Percentiles rank a stretch among this genome's conserved stretches.
These are phyloP conservation scores for Hippoglossus hippoglossus DNA, from an alignment of 2,797 vertebrate species.

Conservation along the genomic window DNA sequence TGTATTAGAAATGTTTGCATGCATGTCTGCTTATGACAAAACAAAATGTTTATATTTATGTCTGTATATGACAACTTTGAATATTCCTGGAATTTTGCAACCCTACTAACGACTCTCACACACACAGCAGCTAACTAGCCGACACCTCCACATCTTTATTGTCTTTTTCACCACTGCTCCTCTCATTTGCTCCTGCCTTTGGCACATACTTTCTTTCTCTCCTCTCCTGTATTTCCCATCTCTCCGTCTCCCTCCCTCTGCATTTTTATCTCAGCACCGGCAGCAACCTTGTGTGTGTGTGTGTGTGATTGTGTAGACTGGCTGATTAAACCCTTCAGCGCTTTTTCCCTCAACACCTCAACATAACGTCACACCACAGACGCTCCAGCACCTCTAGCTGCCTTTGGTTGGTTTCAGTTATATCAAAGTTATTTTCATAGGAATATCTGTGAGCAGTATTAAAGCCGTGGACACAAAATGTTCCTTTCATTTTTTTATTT, in stretches of 20 bases:
- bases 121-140: constrained; percentile 4
- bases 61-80: too few relatives aligned
- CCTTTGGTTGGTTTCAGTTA: constrained; percentile 19
- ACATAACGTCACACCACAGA: constrained; percentile 34
- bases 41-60: too few relatives aligned
- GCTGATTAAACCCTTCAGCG: constrained; percentile 62
- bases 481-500: background rate
- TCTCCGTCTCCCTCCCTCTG: constrained; percentile 27
- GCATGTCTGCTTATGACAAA: too few relatives aligned
- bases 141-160: constrained; percentile 11
- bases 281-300: constrained; percentile 33
- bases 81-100: too few relatives aligned
- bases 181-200: constrained; percentile 48
- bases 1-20: too few relatives aligned
- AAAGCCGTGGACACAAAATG: constrained; percentile 6
- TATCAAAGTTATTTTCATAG: constrained; percentile 31
- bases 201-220: constrained; percentile 23
- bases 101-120: background rate
- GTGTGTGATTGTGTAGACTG: constrained; percentile 41
- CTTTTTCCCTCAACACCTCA: constrained; percentile 43
- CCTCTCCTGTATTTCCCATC: constrained; percentile 37
- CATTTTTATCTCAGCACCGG: constrained; percentile 61
- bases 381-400: constrained; percentile 26
- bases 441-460: constrained; percentile 14
- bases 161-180: constrained; percentile 31